Evolutionary conservation across 2,113 vertebrate genomes (phyloP).

Genomic region (Herpailurus yagouaroundi): DNA sequence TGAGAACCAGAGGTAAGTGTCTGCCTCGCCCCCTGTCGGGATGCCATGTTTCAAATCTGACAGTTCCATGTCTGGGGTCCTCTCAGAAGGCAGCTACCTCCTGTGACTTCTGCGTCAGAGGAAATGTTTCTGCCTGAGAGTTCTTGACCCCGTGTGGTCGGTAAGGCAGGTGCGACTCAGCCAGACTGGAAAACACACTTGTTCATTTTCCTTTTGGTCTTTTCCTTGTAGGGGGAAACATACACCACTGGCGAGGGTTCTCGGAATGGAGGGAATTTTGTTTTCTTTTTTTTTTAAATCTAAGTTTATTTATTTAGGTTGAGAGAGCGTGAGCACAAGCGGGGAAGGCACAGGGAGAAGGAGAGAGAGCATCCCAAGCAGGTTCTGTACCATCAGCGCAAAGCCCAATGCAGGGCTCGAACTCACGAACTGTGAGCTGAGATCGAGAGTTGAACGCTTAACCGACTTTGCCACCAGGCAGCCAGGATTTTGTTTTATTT

Average conservation of each 20-base stretch:
- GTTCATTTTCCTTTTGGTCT: accelerated
- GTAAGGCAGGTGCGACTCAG: neutral
- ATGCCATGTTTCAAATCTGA: no score
- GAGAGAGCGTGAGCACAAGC: no score
- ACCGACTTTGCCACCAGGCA: no score
- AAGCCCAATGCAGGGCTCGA: no score
- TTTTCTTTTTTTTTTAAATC: no score
- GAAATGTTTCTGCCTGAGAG: neutral
- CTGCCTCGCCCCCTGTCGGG: neutral
- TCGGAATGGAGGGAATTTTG: neutral
- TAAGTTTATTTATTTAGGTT: no score
- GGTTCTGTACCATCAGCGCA: no score
- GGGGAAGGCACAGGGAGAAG: no score
- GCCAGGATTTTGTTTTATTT: neutral
- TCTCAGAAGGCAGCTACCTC: neutral
- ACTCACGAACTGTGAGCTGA: no score
- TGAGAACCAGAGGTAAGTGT: neutral
- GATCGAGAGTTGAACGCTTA: no score
- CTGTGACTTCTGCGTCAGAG: neutral
- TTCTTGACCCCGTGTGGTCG: accelerated
- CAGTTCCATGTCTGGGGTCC: neutral
- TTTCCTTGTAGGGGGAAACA: neutral
- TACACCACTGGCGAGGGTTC: neutral
- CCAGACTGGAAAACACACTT: accelerated
- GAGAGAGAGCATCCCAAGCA: no score